phyloP scores from a whole-genome alignment of 1,140 invertebrate genomes.

The Andrena cerasifolii region DNA sequence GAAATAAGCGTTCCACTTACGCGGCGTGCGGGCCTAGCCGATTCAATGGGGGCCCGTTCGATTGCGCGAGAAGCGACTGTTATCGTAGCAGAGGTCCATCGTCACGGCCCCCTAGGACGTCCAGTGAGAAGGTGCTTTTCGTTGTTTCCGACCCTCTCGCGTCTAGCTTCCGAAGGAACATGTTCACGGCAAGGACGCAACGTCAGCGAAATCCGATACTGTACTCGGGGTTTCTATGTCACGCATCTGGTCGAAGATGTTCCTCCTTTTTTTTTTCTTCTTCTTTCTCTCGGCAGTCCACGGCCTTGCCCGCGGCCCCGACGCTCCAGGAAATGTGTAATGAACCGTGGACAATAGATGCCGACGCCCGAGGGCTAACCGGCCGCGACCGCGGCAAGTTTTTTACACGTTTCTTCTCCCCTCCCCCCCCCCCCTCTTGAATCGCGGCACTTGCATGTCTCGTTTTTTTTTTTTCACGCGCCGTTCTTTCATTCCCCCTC shows the following conservation, averaged over 20 bases:
- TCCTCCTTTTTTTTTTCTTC: background rate
- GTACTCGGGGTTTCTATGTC: constrained; percentile 50
- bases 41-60: constrained; percentile 36
- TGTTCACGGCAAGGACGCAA: constrained; percentile 39
- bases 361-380: constrained; percentile 39
- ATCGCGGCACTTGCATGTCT: constrained; percentile 35
- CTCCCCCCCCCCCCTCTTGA: constrained; percentile 25
- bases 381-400: constrained; percentile 22
- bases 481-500: constrained; percentile 2
- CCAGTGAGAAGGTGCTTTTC: too few relatives aligned
- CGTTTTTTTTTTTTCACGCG: constrained; percentile 47
- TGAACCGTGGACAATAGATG: constrained; percentile 53
- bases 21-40: constrained; percentile 41
- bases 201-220: constrained; percentile 58
- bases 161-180: background rate
- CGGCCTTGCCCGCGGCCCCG: background rate
- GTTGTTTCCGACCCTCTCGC: constrained; percentile 9
- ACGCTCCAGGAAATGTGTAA: constrained; percentile 46
- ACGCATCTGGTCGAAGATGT: constrained; percentile 49
- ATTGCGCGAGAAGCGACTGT: constrained; percentile 38
- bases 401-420: constrained; percentile 17
- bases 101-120: too few relatives aligned
- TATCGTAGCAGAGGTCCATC: constrained; percentile 26
- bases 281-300: constrained; percentile 1
- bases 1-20: constrained; percentile 45